These are phyloP conservation scores for Alligator mississippiensis DNA, from an alignment of 2,113 vertebrate species.

Conservation along the genomic window DNA sequence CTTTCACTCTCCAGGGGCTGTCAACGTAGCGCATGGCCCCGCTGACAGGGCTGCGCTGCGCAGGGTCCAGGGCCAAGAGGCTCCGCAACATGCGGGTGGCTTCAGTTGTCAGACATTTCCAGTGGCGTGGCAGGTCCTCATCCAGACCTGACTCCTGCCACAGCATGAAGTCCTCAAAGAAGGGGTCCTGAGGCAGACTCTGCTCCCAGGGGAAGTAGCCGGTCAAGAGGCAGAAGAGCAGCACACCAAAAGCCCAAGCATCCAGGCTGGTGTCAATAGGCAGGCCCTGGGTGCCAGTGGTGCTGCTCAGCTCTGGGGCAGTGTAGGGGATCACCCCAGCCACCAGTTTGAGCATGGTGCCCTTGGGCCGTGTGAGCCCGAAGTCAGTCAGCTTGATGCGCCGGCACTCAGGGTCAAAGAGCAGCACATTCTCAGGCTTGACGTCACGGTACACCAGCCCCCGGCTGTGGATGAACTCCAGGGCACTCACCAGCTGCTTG, in stretches of 20 bases:
- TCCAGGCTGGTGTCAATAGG: slow-evolving; percentile 90
- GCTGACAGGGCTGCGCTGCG: slow-evolving; percentile 76
- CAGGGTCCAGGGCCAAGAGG: slow-evolving; percentile 84
- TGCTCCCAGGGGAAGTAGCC: slow-evolving; percentile 96
- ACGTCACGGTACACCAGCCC: slow-evolving; percentile 93
- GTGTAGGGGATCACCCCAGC: slow-evolving; percentile 92
- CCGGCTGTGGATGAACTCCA: slow-evolving; percentile 90
- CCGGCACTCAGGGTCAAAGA: slow-evolving; percentile 85
- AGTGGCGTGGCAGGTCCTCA: slow-evolving; percentile 84
- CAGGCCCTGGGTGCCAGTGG: slow-evolving; percentile 78
- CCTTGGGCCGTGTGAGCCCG: slow-evolving; percentile 89
- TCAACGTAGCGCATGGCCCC: slow-evolving; percentile 78
- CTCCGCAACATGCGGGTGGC: slow-evolving; percentile 86
- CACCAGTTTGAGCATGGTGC: slow-evolving; percentile 88
- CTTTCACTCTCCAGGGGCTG: slow-evolving; percentile 69
- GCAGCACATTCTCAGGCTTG: slow-evolving; percentile 93
- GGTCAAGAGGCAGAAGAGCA: slow-evolving; percentile 93
- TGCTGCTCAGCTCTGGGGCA: slow-evolving; percentile 87
- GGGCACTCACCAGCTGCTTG: slow-evolving; percentile 86
- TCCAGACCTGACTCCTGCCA: slow-evolving; percentile 81
- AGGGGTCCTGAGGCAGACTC: slow-evolving; percentile 84
- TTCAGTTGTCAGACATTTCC: slow-evolving; percentile 83
- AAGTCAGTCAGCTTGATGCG: slow-evolving; percentile 93
- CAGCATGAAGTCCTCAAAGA: slow-evolving; percentile 90
- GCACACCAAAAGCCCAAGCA: slow-evolving; percentile 92